phyloP scores from a whole-genome alignment of 30 jellyfish, hydroid and myxozoan genomes.

The Sanderia malayensis region DNA sequence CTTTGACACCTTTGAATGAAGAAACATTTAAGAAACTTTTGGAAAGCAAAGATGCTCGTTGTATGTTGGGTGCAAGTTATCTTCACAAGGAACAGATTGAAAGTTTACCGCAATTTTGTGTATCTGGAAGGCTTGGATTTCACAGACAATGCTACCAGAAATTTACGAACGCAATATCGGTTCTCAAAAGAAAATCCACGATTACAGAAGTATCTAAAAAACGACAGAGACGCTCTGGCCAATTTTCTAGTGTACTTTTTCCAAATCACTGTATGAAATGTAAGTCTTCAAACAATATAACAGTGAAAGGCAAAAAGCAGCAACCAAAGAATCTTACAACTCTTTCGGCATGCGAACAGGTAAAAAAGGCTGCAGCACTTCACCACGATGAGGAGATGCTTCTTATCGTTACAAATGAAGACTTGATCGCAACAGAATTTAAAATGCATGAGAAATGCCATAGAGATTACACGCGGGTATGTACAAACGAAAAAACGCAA shows the following conservation, averaged over 20 bases:
- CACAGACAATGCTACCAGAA: conserved; percentile 25
- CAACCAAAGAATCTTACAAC: conserved; percentile 4
- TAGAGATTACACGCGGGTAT: conserved; percentile 18
- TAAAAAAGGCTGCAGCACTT: conserved; percentile 20
- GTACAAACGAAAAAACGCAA: conserved; percentile 11
- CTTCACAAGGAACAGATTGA: conserved; percentile 18
- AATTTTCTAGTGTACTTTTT: conserved; percentile 16
- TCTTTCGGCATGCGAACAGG: conserved; percentile 17
- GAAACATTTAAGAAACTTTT: conserved; percentile 18
- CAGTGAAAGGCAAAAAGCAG: conserved; percentile 22
- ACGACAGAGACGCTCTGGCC: too few species aligned
- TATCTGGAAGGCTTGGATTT: conserved; percentile 14
- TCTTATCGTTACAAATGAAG: conserved; percentile 5
- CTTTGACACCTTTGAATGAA: conserved; percentile 10
- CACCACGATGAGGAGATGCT: conserved; percentile 17
- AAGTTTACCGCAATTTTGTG: conserved; percentile 5
- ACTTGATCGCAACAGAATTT: conserved; percentile 25
- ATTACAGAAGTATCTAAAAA: conserved; percentile 7
- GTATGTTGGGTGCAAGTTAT: too few species aligned
- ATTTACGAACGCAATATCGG: conserved; percentile 20
- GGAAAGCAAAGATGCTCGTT: too few species aligned
- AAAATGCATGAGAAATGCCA: conserved; percentile 13
- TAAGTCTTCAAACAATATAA: conserved; percentile 20
- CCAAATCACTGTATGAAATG: conserved; percentile 25
- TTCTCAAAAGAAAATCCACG: conserved; percentile 17